Base-by-base conservation (phyloP, 2,113 vertebrate species). In the Nycticryphes semicollaris region DNA sequence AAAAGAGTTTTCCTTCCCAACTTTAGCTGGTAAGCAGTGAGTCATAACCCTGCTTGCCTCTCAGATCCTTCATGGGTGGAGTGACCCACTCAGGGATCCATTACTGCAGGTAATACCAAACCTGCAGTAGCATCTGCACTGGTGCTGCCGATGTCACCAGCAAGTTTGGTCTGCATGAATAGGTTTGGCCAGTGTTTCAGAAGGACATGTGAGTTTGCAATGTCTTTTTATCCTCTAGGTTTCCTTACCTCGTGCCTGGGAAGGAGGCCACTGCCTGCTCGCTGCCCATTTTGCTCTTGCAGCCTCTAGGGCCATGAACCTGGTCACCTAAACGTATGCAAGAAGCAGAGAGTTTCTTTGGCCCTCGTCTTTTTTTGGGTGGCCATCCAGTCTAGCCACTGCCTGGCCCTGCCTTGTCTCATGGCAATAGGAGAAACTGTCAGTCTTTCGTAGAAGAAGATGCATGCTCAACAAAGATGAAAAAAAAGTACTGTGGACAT, bases 111-210 rank as follows among this genome's bases (percentile, higher is more conserved):
- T 68, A 23, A 8, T 21, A 50, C 31, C 43, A 89, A 64, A 68
- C 6, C 35, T 41, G 7, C 8, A 24, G 24, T 30, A 45, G 16
- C 19, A 27, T 11, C 41, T n/a, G 8, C 51, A 28, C 4, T 41
- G 17, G 10, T 51, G 15, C 5, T 41, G 16, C 5, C 0, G 3
- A 4, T 35, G 21, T 43, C 8, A 5, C 8, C 7, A 4, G 35
- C 7, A 53, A 51, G 3, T n/a, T 43, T 33, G 5, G 6, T 45
- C 41, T 78, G 4, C 4, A 7, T 39, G 24, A 21, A 13, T 28
- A 31, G 7, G 11, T 27, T 79, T 50, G 10, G 6, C 37, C 53
- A 30, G 37, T 47, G 10, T 30, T 70, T 85, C 41, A 24, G n/a
- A 72, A 72, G 8, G 6, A 31, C 39, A 7, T 48, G 11, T 66